Evolutionary conservation across 2,888 invertebrate genomes (phyloP).

Genomic region (Carterocephalus palaemon): DNA sequence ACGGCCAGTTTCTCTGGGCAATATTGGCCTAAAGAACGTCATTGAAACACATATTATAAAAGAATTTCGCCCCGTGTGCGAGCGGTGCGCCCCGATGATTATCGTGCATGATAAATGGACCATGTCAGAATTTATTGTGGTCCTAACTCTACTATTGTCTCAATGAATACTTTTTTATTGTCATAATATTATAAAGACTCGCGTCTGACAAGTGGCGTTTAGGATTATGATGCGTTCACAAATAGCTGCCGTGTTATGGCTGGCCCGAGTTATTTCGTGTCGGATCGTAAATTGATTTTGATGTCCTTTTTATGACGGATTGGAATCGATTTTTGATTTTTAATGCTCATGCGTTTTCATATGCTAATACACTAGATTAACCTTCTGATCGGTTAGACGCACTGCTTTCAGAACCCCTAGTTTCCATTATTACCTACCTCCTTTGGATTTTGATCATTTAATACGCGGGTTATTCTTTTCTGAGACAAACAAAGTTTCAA

Average conservation of each 20-base stretch:
- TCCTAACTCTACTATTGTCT: slow-evolving; percentile 72
- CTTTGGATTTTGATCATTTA: too few species aligned
- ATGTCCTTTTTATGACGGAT: slow-evolving; percentile 63
- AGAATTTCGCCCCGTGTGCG: slow-evolving; percentile 61
- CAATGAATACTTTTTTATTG: slow-evolving; percentile 77
- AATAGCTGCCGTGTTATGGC: slow-evolving; percentile 50
- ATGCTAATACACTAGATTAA: slow-evolving; percentile 64
- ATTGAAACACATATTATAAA: slow-evolving; percentile 57
- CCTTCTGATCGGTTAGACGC: slow-evolving; percentile 43
- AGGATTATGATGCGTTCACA: slow-evolving; percentile 60
- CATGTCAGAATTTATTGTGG: slow-evolving; percentile 73
- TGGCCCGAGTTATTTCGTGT: slow-evolving; percentile 47
- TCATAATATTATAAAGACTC: slow-evolving; percentile 66
- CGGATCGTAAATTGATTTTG: slow-evolving; percentile 70
- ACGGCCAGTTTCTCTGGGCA: too few species aligned
- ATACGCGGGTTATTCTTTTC: slow-evolving; percentile 18
- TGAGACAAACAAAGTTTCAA: slow-evolving; percentile 9
- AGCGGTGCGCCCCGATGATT: slow-evolving; percentile 56
- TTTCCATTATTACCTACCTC: too few species aligned
- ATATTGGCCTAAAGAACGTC: too few species aligned
- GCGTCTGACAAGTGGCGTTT: slow-evolving; percentile 68
- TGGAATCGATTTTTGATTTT: slow-evolving; percentile 67
- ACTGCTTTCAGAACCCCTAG: too few species aligned
- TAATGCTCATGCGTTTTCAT: slow-evolving; percentile 64
- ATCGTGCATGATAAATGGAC: slow-evolving; percentile 74